phyloP scores from a whole-genome alignment of 2,113 vertebrate genomes.

The Harpagus bidentatus region DNA sequence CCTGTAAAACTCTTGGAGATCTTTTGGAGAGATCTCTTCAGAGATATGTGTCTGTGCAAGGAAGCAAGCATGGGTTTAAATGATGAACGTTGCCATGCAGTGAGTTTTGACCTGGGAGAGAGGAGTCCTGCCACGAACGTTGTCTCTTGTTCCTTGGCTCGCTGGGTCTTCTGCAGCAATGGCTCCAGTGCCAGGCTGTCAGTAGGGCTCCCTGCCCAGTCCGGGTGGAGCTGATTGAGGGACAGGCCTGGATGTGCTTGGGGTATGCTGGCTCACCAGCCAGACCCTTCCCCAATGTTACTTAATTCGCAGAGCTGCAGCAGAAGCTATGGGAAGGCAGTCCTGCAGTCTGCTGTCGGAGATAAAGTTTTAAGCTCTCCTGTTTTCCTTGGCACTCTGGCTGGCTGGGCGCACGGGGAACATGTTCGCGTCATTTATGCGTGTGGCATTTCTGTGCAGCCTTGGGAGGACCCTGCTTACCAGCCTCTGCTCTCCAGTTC shows the following conservation, averaged over 20 bases:
- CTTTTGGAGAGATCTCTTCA: neutral
- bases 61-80: neutral
- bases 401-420: neutral
- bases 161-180: neutral
- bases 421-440: fast-evolving
- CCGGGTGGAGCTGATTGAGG: neutral
- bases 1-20: neutral
- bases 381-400: neutral
- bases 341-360: neutral
- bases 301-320: neutral
- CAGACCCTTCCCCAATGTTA: neutral
- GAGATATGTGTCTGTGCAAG: neutral
- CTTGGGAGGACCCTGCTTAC: neutral
- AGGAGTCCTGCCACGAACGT: neutral
- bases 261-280: neutral
- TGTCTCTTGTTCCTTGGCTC: neutral
- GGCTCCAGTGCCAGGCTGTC: neutral
- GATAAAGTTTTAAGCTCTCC: conserved; percentile 7
- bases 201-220: neutral
- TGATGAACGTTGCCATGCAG: neutral
- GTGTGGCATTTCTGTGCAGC: neutral
- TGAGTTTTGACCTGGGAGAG: neutral
- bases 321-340: neutral
- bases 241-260: neutral
- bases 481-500: neutral